Conservation (phyloP, 1,140 invertebrate genomes). For the Lepidotrigona ventralis region DNA sequence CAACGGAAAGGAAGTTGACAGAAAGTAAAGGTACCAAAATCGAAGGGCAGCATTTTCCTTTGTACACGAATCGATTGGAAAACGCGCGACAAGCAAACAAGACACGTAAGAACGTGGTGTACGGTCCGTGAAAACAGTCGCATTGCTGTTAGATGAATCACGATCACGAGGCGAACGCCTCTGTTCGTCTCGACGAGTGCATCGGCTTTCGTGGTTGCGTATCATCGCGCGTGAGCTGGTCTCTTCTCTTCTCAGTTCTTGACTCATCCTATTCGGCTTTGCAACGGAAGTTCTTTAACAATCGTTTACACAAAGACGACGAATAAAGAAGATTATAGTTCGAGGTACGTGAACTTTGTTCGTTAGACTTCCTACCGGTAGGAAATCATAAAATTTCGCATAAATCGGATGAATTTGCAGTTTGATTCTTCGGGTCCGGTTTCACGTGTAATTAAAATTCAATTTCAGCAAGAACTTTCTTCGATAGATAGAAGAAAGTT, state of each 20-base stretch:
- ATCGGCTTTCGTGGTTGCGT: conserved; percentile 25
- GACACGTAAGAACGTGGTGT: not conserved
- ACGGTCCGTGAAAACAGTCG: conserved; percentile 43
- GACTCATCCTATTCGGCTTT: conserved; percentile 40
- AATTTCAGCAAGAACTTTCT: not conserved
- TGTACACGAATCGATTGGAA: not conserved
- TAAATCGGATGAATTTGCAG: not conserved
- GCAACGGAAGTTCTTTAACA: conserved; percentile 55
- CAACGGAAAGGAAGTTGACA: conserved; percentile 8
- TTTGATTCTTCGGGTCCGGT: not conserved
- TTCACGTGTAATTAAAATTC: not conserved
- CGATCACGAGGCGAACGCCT: conserved; percentile 14
- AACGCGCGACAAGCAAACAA: not conserved
- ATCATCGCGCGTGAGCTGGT: conserved; percentile 11
- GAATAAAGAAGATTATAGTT: not conserved
- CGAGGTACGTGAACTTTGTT: conserved; percentile 11
- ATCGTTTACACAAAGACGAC: conserved; percentile 8
- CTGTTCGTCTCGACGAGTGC: conserved; percentile 19
- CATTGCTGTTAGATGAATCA: conserved; percentile 51
- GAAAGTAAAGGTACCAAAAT: not conserved
- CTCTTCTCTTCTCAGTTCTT: conserved; percentile 43
- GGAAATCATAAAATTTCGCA: conserved; percentile 8
- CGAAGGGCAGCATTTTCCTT: not conserved
- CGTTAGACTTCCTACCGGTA: conserved; percentile 45
- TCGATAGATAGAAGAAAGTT: not conserved